Evolutionary conservation across 2,888 invertebrate genomes (phyloP).

Genomic region (Macaria notata): DNA sequence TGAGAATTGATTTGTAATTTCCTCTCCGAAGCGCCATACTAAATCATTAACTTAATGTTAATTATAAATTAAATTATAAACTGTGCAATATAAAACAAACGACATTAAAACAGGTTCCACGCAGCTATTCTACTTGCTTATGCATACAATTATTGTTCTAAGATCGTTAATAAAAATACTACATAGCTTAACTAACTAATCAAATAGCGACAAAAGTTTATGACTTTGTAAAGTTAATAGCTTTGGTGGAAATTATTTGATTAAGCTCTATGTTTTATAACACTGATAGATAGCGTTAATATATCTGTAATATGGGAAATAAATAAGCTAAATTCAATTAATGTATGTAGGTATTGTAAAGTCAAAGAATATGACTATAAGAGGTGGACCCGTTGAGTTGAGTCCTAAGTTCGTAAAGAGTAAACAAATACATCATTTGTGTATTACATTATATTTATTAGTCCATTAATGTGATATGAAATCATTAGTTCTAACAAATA

Average conservation of each 20-base stretch:
- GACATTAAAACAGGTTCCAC: not conserved
- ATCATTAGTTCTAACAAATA: no score
- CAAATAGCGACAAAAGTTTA: conserved; percentile 3
- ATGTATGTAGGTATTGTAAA: not conserved
- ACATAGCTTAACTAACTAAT: not conserved
- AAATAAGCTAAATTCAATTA: no score
- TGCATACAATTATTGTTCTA: not conserved
- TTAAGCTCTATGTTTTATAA: not conserved
- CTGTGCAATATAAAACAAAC: conserved; percentile 1
- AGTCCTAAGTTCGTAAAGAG: no score
- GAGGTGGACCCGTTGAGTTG: no score
- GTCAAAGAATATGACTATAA: not conserved
- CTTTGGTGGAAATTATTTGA: not conserved
- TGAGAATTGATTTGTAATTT: no score
- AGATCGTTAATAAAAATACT: not conserved
- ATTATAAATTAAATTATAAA: conserved; percentile 1
- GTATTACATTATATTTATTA: no score
- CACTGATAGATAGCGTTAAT: no score
- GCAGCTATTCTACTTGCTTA: not conserved
- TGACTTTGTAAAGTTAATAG: not conserved
- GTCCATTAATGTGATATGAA: no score
- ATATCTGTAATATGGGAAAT: no score
- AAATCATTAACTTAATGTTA: conserved; percentile 1
- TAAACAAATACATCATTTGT: no score
- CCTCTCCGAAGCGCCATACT: conserved; percentile 1